Evolutionary conservation across 2,113 vertebrate genomes (phyloP).

Genomic region (Macquaria ambigua): DNA sequence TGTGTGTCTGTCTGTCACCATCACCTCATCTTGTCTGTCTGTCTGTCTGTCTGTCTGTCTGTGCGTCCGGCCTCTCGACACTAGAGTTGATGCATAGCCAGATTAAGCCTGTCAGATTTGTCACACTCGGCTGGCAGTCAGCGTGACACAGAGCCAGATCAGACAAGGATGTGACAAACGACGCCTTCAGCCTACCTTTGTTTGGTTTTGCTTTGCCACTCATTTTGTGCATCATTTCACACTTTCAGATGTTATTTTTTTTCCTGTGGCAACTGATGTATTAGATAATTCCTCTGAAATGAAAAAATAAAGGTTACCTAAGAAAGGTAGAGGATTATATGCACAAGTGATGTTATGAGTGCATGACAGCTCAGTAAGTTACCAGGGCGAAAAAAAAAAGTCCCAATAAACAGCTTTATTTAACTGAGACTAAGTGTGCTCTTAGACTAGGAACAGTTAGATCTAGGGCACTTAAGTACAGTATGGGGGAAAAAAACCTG

Average conservation of each 20-base stretch:
- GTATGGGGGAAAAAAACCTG: neutral
- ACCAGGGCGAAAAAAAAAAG: neutral
- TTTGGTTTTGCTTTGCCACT: conserved; percentile 55
- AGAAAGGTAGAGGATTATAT: conserved; percentile 36
- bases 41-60: conserved; percentile 28
- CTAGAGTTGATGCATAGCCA: conserved; percentile 58
- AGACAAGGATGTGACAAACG: conserved; percentile 58
- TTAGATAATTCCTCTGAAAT: conserved; percentile 37
- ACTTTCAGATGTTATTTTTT: conserved; percentile 32
- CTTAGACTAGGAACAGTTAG: neutral
- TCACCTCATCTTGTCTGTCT: neutral
- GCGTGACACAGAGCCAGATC: conserved; percentile 52
- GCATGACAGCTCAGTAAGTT: conserved; percentile 23
- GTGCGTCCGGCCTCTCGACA: conserved; percentile 30
- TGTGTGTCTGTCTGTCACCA: conserved; percentile 1
- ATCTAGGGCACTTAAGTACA: neutral
- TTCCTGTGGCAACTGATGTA: conserved; percentile 16
- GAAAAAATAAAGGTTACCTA: neutral
- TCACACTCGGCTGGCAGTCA: conserved; percentile 42
- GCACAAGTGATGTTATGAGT: conserved; percentile 1
- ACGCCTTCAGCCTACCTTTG: conserved; percentile 44
- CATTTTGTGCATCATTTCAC: conserved; percentile 60
- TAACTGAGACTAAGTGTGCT: neutral
- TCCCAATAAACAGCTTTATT: neutral
- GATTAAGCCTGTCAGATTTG: conserved; percentile 65